Evolutionary conservation across 2,888 invertebrate genomes (phyloP), one percentile per base, ranked within the genome.

Genomic region (Biston betularia): DNA sequence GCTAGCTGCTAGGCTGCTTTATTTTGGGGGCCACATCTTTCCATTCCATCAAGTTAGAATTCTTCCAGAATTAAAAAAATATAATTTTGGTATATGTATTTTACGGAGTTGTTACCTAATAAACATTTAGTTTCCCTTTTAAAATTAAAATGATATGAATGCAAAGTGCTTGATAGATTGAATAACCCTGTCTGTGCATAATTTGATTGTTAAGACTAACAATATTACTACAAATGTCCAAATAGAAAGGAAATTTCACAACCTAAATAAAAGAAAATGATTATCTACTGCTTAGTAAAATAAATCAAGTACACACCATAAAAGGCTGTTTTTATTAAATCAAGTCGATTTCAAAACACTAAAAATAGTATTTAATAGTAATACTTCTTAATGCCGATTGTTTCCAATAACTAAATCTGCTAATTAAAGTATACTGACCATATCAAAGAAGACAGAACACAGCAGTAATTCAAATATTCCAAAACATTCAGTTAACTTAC

Each of bases 271-370:
- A 8, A 38, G 38, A 38, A 0, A 38, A 6, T 45, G 8, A 14
- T 0, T 24, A 14, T 46, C 15, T 15, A 15, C 2, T 7, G 8
- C 15, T 15, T 15, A n/a, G 6, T 46, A 8, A 15, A 15, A 42
- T 10, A 42, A 42, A 5, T 40, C 1, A 45, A n/a, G 10, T n/a
- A 4, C 14, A 46, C 14, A 3, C 24, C 24, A 48, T 48, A 48
- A 48, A 33, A 1, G 12, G 9, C 7, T 9, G 5, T 11, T 11
- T 15, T 14, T n/a, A 44, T n/a, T 5, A 82, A 74, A 74, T 68
- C 24, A 74, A 61, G 67, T 78, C 68, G 74, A 81, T 85, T 85
- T 82, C 83, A 84, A 87, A 86, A 86, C 78, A 82, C 77, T 80
- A 81, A 24, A 24, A 24, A 24, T 24, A 24, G 24, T n/a, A n/a